phyloP scores from a whole-genome alignment of 2,797 vertebrate species.

The Syngnathus rostellatus region DNA sequence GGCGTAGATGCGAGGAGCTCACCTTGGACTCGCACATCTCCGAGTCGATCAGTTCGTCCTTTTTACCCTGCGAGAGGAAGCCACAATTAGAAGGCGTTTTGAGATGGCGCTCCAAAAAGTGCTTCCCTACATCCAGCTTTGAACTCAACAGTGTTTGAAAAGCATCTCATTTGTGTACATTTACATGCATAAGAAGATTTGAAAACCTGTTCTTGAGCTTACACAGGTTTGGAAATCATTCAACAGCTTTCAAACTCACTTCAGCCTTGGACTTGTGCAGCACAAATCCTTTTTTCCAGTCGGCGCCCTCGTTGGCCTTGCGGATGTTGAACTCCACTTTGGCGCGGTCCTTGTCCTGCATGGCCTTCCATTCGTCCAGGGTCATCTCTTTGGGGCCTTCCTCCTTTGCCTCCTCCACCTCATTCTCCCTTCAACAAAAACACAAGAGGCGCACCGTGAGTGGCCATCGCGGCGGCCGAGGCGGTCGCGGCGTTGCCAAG shows the following conservation, averaged over 20 bases:
- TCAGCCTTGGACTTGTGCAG: constrained; percentile 97
- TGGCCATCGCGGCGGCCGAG: background rate
- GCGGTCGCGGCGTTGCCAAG: background rate
- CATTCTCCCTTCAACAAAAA: constrained; percentile 83
- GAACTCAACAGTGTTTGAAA: no score
- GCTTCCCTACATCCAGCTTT: no score
- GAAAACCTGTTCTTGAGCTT: no score
- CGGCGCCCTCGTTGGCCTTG: constrained; percentile 92
- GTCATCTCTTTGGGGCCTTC: constrained; percentile 98
- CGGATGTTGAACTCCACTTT: constrained; percentile 99
- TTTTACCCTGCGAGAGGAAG: constrained; percentile 41
- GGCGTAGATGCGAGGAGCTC: constrained; percentile 3
- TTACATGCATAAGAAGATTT: no score
- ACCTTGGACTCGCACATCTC: constrained; percentile 60
- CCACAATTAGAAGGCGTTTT: background rate
- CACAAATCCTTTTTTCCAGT: constrained; percentile 97
- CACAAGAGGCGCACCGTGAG: constrained; percentile 9
- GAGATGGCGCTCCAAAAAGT: background rate
- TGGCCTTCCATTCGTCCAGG: constrained; percentile 97
- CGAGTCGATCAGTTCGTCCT: constrained; percentile 51
- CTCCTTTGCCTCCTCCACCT: constrained; percentile 93
- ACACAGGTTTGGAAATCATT: no score
- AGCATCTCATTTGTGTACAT: no score
- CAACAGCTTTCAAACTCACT: constrained; percentile 58
- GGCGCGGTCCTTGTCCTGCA: constrained; percentile 92